A percentile compares a stretch with the other conserved stretches of the same genome.
phyloP scores from a whole-genome alignment of 2,888 invertebrate species.

The Drosophila nr. medialis region DNA sequence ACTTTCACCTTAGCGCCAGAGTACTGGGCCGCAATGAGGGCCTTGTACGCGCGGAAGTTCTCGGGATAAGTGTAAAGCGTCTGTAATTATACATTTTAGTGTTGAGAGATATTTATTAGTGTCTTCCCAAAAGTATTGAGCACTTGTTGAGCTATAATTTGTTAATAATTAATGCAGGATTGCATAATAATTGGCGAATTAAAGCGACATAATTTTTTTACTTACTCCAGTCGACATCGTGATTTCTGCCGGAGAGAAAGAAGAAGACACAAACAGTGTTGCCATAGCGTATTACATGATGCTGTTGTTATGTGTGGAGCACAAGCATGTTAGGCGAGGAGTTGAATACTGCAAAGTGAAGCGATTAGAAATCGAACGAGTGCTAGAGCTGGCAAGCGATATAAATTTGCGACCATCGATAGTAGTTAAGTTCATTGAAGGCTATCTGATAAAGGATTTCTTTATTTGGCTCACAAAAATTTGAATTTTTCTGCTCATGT shows the following conservation, averaged over 20 bases:
- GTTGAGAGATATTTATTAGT: constrained; percentile 31
- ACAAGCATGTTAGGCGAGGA: constrained; percentile 35
- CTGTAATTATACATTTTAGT: constrained; percentile 63
- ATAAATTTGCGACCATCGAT: not conserved
- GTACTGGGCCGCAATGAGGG: constrained; percentile 98
- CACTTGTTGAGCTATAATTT: constrained; percentile 18
- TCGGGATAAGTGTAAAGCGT: constrained; percentile 99
- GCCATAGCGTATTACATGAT: constrained; percentile 7
- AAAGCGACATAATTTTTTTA: constrained; percentile 67
- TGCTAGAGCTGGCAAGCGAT: not conserved
- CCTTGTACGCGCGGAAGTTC: constrained; percentile 99
- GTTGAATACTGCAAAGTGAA: not conserved
- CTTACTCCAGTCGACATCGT: constrained; percentile 92
- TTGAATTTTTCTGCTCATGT: too few species aligned
- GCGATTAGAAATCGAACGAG: not conserved
- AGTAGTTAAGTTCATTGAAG: not conserved
- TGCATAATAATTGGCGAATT: constrained; percentile 75
- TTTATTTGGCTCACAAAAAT: not conserved
- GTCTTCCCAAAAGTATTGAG: not conserved
- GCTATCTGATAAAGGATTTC: not conserved
- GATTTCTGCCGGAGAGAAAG: constrained; percentile 85
- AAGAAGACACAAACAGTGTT: constrained; percentile 58
- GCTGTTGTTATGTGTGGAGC: constrained; percentile 39
- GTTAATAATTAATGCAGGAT: constrained; percentile 60
- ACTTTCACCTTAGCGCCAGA: constrained; percentile 94